Percentiles rank a stretch among this genome's conserved stretches.
Conservation (phyloP, 2,888 invertebrate species). For the Beris chalybata region DNA sequence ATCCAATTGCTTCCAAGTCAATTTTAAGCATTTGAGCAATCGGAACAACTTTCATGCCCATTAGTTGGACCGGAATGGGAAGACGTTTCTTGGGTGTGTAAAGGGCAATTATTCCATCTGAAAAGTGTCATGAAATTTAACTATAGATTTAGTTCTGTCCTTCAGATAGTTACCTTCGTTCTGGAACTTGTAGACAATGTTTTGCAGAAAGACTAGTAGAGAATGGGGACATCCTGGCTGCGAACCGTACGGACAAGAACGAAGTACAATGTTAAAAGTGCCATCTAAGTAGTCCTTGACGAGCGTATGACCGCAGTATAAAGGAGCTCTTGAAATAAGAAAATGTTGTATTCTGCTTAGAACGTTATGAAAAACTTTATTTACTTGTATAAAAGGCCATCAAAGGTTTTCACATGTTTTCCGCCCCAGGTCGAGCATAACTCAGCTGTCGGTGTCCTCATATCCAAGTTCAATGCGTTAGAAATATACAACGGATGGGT, state of each 20-base stretch:
- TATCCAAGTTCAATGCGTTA: constrained; percentile 44
- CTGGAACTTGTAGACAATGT: constrained; percentile 66
- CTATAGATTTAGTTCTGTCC: not conserved
- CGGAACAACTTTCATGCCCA: constrained; percentile 73
- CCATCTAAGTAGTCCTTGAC: constrained; percentile 70
- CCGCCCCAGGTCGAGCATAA: constrained; percentile 81
- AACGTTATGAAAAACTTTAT: constrained; percentile 12
- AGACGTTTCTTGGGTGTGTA: constrained; percentile 61
- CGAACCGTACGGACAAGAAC: constrained; percentile 61
- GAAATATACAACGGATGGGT: constrained; percentile 49
- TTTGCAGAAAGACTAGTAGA: constrained; percentile 64
- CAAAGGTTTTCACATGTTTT: constrained; percentile 81
- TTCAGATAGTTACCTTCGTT: constrained; percentile 52
- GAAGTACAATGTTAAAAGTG: constrained; percentile 69
- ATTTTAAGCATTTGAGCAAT: constrained; percentile 71
- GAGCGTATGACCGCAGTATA: constrained; percentile 75
- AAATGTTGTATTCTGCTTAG: constrained; percentile 10
- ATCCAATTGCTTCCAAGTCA: constrained; percentile 67
- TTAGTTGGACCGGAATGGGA: constrained; percentile 72
- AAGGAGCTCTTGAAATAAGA: constrained; percentile 65
- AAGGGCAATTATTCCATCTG: constrained; percentile 62
- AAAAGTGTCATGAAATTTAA: constrained; percentile 7
- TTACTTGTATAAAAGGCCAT: constrained; percentile 75
- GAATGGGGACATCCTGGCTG: constrained; percentile 57
- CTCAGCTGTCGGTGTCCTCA: constrained; percentile 63